A percentile compares a stretch with the other conserved stretches of the same genome.
These are phyloP conservation scores for Linnaemya tessellans DNA, from an alignment of 2,888 invertebrate genomes.

Conservation along the genomic window DNA sequence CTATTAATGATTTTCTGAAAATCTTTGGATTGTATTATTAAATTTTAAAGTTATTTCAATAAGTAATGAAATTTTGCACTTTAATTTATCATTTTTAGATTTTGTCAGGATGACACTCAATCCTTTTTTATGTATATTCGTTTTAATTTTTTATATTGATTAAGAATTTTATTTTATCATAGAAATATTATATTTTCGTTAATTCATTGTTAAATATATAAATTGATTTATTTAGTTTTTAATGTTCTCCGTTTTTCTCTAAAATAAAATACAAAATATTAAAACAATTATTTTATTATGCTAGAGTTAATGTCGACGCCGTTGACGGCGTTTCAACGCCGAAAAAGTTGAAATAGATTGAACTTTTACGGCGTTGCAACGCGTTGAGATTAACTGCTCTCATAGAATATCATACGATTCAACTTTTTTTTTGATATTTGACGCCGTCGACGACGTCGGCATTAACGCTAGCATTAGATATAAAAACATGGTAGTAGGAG, in stretches of 20 bases:
- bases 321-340: too few species aligned
- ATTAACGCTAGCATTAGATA: not conserved
- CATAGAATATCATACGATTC: too few species aligned
- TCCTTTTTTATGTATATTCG: not conserved
- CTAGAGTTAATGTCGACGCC: too few species aligned
- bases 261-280: not conserved
- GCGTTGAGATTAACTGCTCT: too few species aligned
- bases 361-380: too few species aligned
- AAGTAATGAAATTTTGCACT: not conserved
- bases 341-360: too few species aligned
- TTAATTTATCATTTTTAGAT: not conserved
- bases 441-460: too few species aligned
- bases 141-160: not conserved
- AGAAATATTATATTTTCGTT: not conserved
- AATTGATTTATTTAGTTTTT: not conserved
- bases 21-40: constrained; percentile 6
- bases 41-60: not conserved
- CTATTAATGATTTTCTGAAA: not conserved
- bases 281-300: not conserved
- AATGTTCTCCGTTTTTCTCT: not conserved
- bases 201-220: not conserved
- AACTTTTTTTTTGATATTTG: too few species aligned
- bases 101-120: not conserved
- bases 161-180: not conserved
- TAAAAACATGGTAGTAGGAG: not conserved